Percentiles rank a stretch among this genome's conserved stretches.
Evolutionary conservation across 2,888 invertebrate genomes (phyloP).

Genomic region (Eutolmus rufibarbis): DNA sequence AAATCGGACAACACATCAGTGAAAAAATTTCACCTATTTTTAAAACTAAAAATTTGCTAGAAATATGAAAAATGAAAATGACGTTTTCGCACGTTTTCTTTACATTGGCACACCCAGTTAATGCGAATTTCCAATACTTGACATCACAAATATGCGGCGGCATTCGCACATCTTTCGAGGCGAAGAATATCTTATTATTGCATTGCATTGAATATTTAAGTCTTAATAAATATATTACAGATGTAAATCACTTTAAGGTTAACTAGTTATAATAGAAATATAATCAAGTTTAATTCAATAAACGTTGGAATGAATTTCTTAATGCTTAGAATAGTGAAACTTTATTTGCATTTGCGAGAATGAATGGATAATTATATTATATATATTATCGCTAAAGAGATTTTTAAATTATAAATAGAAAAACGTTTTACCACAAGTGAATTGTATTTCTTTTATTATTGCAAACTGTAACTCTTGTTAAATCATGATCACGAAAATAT

Average conservation of each 20-base stretch:
- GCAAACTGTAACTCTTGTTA: no score
- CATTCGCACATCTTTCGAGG: background rate
- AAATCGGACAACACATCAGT: background rate
- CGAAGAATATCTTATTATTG: background rate
- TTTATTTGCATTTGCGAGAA: background rate
- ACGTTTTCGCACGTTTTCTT: background rate
- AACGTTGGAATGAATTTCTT: background rate
- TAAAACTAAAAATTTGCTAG: background rate
- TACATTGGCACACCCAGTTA: background rate
- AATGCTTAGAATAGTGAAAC: background rate
- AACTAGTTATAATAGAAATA: background rate
- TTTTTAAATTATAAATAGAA: background rate
- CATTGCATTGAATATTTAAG: background rate
- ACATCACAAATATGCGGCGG: background rate
- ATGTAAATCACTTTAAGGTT: conserved; percentile 7
- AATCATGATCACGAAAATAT: no score
- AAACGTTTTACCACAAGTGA: background rate
- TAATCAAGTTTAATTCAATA: background rate
- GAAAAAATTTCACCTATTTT: background rate
- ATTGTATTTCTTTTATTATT: background rate
- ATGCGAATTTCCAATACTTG: background rate
- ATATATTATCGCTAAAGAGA: no score
- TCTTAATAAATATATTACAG: background rate
- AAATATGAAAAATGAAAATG: background rate
- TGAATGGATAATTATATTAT: no score